Evolutionary conservation across 2,888 invertebrate genomes (phyloP), one percentile per base, ranked within the genome.

Genomic region (Acanthosepion pharaonis): DNA sequence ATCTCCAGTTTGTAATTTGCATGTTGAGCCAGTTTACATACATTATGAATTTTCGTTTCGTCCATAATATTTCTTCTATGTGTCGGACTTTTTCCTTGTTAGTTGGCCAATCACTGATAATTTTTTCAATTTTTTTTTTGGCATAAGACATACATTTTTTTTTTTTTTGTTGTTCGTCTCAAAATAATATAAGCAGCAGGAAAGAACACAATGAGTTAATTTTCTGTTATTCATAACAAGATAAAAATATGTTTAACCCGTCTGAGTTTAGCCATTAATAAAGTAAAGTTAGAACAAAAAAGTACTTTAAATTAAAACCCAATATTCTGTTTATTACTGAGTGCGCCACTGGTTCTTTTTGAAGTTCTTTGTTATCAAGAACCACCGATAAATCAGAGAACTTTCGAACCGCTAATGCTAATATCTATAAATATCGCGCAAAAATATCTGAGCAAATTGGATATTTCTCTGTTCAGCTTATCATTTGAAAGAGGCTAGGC

Each of bases 181-280:
- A n/a, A 9, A 78, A 78, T 4, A 18, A 18, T 5, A 59, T 51
- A 23, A 23, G 23, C 59, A 15, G 18, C 11, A n/a, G 78, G 28
- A 1, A n/a, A 78, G 0, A 78, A 15, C 5, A 28, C 0, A 78
- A 5, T 20, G 9, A 78, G 11, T 9, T n/a, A 78, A n/a, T n/a
- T 78, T 78, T 78, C 78, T n/a, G n/a, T n/a, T 78, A 78, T 78
- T n/a, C n/a, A 78, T 78, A 78, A 78, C 78, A 78, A 78, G 78
- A 18, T n/a, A 78, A 78, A 78, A 78, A 78, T 78, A 78, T 9
- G 78, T n/a, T n/a, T n/a, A n/a, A n/a, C 78, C 78, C 9, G 4
- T n/a, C n/a, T 20, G 5, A 78, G n/a, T 78, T 78, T 78, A 78
- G n/a, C n/a, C 78, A n/a, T 78, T 78, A n/a, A 78, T 78, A 78